These are phyloP conservation scores for Drosophila conformis DNA, from an alignment of 2,888 invertebrate genomes.

Conservation along the genomic window DNA sequence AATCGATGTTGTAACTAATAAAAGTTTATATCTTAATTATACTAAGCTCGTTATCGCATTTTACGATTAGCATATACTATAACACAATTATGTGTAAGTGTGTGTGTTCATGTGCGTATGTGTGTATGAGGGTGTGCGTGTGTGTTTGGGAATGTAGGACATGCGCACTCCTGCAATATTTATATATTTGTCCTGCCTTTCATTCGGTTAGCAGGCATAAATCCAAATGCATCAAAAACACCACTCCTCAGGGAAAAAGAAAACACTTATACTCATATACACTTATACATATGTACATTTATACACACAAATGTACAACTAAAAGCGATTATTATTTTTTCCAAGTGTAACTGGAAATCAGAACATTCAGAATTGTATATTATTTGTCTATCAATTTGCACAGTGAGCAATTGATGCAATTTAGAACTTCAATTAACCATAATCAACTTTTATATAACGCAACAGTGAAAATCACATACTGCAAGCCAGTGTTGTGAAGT, in stretches of 20 bases:
- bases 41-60: constrained; percentile 20
- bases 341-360: neutral
- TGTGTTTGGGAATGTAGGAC: constrained; percentile 60
- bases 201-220: constrained; percentile 43
- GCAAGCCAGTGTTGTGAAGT: neutral
- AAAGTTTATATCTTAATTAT: constrained; percentile 1
- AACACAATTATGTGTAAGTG: constrained; percentile 25
- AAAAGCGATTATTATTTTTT: neutral
- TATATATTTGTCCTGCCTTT: constrained; percentile 49
- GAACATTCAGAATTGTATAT: neutral
- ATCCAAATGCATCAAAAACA: constrained; percentile 55
- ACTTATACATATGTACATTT: neutral
- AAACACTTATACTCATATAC: neutral
- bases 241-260: neutral
- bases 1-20: neutral
- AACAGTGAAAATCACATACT: neutral
- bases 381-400: constrained; percentile 8
- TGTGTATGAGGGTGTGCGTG: constrained; percentile 30
- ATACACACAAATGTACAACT: neutral
- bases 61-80: constrained; percentile 15
- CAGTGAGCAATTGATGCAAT: constrained; percentile 19
- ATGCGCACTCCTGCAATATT: constrained; percentile 59
- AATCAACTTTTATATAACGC: constrained; percentile 3
- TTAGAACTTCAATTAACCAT: constrained; percentile 10
- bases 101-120: constrained; percentile 12